phyloP scores from a whole-genome alignment of 2,797 vertebrate genomes.

The Ctenochaetus hawaiiensis region DNA sequence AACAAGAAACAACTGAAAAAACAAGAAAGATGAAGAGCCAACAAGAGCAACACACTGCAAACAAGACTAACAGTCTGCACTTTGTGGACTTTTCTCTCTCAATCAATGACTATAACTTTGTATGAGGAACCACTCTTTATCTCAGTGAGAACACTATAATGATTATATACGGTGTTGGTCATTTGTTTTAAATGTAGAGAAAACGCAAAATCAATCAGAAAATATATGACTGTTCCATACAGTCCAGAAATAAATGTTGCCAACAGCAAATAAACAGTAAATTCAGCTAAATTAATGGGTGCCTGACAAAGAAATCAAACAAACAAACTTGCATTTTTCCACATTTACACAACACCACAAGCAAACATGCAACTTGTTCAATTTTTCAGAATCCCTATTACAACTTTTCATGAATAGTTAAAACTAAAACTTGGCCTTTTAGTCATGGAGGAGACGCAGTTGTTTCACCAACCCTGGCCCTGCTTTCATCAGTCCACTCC shows the following conservation, averaged over 20 bases:
- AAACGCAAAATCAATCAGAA: conserved; percentile 23
- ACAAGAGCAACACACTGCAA: conserved; percentile 1
- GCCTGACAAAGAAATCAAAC: conserved; percentile 13
- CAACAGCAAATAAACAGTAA: conserved; percentile 10
- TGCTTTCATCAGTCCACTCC: conserved; percentile 74
- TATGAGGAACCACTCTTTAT: conserved; percentile 1
- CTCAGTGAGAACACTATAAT: conserved; percentile 3
- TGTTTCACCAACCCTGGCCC: conserved; percentile 68
- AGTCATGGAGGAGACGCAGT: conserved; percentile 4
- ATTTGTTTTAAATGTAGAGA: conserved; percentile 6
- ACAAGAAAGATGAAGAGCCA: conserved; percentile 7
- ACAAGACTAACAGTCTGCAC: not conserved
- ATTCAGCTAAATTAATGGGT: not conserved
- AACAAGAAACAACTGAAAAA: conserved; percentile 11
- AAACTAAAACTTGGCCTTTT: not conserved
- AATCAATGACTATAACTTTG: not conserved
- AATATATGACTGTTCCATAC: not conserved
- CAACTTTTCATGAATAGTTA: conserved; percentile 12
- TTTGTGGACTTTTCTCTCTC: not conserved
- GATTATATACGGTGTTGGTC: not conserved
- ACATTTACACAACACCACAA: conserved; percentile 1
- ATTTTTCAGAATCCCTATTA: not conserved
- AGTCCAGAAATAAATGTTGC: conserved; percentile 1
- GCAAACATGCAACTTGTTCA: not conserved
- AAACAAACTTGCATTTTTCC: not conserved